Evolutionary conservation across 2,888 invertebrate species (phyloP).

Genomic region (Eilema sororculum): DNA sequence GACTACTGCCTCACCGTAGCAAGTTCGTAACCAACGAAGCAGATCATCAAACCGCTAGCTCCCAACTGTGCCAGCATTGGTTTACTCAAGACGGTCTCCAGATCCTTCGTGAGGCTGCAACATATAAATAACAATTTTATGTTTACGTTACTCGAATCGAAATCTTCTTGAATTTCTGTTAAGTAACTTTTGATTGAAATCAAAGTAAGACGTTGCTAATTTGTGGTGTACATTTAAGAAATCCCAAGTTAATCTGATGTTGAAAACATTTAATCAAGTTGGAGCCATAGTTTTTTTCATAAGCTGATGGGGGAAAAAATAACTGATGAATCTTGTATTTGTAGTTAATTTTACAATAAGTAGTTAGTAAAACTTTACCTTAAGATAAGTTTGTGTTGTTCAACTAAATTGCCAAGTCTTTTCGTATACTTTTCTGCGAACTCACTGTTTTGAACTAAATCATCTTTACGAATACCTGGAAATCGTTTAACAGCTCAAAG

Average conservation of each 20-base stretch:
- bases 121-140: too few species aligned
- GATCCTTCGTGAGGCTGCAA: slow-evolving; percentile 64
- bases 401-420: slow-evolving; percentile 67
- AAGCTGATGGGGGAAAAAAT: neutral
- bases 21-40: slow-evolving; percentile 75
- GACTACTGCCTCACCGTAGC: slow-evolving; percentile 62
- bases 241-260: neutral
- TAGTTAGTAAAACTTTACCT: slow-evolving; percentile 56
- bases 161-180: neutral
- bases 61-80: slow-evolving; percentile 77
- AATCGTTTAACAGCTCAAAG: slow-evolving; percentile 22
- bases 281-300: neutral
- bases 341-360: too few species aligned
- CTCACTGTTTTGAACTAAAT: slow-evolving; percentile 55
- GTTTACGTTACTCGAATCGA: neutral
- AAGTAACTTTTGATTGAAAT: neutral
- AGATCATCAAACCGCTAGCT: slow-evolving; percentile 74
- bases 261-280: neutral
- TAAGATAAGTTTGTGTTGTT: slow-evolving; percentile 73
- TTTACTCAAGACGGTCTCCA: slow-evolving; percentile 67
- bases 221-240: neutral
- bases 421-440: slow-evolving; percentile 60
- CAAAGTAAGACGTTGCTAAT: too few species aligned
- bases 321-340: neutral
- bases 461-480: slow-evolving; percentile 54